Conservation (phyloP, 2,888 invertebrate genomes). For the Mesochorus sp. region DNA sequence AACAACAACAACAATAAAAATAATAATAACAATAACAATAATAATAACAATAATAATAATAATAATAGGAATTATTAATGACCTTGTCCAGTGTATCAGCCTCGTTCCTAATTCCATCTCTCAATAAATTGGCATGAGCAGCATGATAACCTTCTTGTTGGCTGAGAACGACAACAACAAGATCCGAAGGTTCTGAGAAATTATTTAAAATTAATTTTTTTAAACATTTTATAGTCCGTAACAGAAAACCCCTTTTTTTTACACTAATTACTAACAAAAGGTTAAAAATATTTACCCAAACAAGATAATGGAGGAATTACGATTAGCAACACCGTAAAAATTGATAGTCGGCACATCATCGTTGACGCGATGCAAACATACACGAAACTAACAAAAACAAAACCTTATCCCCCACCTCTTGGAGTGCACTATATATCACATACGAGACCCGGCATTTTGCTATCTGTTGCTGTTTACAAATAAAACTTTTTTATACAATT, state of each 20-base stretch:
- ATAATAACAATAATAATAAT: constrained; percentile 23
- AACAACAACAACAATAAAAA: too few species aligned
- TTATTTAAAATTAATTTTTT: background rate
- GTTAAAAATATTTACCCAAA: constrained; percentile 40
- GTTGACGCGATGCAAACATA: background rate
- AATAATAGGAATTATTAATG: constrained; percentile 47
- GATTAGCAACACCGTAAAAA: constrained; percentile 6
- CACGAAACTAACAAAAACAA: constrained; percentile 3
- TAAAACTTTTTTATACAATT: too few species aligned
- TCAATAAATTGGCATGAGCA: constrained; percentile 84
- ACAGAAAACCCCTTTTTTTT: background rate
- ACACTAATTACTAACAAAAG: background rate
- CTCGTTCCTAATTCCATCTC: constrained; percentile 84
- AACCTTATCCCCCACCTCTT: too few species aligned
- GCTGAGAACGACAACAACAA: constrained; percentile 86
- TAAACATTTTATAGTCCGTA: background rate
- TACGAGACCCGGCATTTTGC: too few species aligned
- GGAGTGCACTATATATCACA: too few species aligned
- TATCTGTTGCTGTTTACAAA: too few species aligned
- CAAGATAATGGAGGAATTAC: constrained; percentile 1
- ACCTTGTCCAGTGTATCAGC: constrained; percentile 80
- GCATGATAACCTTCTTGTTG: constrained; percentile 86
- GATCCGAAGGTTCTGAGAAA: constrained; percentile 84
- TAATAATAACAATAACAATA: too few species aligned
- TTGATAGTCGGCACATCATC: constrained; percentile 13